Evolutionary conservation across 2,797 vertebrate species (phyloP), one percentile per base, ranked within the genome.

Genomic region (Pelobates cultripes): DNA sequence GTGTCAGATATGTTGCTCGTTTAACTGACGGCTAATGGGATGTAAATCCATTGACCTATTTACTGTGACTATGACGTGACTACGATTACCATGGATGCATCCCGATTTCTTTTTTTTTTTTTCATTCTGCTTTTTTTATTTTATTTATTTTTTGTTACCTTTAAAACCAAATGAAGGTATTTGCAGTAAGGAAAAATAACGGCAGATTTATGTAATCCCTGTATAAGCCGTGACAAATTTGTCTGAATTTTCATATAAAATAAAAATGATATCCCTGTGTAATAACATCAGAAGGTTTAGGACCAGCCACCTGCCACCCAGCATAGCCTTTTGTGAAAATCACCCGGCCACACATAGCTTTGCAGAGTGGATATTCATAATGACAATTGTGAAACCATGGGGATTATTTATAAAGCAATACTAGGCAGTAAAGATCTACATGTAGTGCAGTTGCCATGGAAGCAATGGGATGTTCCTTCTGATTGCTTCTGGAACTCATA

Each of bases 21-120:
- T 42, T 64, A 63, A 63, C 71, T 42, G 43, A 28, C 17, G 7
- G 40, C 71, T 83, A 70, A 78, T 78, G 40, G 66, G 10, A 75
- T 71, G 51, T 44, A 74, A 79, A 75, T 79, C 72, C 77, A 79
- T 64, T 84, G 77, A 79, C 77, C 77, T 84, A 71, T 79, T 71
- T 75, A 84, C 47, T 28, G 53, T 43, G 53, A 42, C 40, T 3
- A 47, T 75, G 55, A 79, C 77, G 28, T 45, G 5, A 45, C 51
- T 73, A 14, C 42, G 51, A 70, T 78, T 28, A 47, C 68, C 42
- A 53, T 9, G 17, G 51, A 42, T 57, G n/a, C 17, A 41, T 53
- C 57, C 1, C 55, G 3, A 10, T 10, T 51, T 10, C 3, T 57
- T 63, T 28, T 70, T n/a, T 63, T 5, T 5, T 47, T 10, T 28